Base-by-base conservation (phyloP, 1,140 invertebrate species). In the Gerris buenoi region DNA sequence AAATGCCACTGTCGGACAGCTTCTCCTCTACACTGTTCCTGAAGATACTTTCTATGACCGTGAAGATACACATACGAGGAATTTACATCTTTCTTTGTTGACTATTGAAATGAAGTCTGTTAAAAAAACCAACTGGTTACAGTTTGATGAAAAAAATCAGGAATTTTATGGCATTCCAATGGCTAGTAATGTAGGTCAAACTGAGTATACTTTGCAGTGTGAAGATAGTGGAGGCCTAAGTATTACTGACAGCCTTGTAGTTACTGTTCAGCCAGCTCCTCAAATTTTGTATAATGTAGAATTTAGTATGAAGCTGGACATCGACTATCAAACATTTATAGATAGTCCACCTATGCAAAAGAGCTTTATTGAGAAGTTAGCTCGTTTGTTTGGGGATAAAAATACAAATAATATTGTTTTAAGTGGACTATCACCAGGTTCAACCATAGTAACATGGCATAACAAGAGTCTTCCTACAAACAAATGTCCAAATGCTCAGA, bases 11-110 rank as follows among this genome's bases (percentile, higher is more conserved):
- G 85, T 86, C 60, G 90, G 90, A 57, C 83, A 88, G 74, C 78
- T 93, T 68, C 80, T 93, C 1, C 79, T 91, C 0, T 91, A 82
- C 75, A 86, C 84, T 76, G 89, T 97, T 64, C 88, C 88, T 10
- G 83, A 86, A 70, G 91, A 95, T 73, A 89, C 91, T 0, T 96
- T 95, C 79, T 93, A 88, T 75, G 94, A 96, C 80, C 85, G 84
- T 0, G 88, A 94, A 76, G 90, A 93, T 76, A 87, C 88, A 23
- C 84, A 84, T 67, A 86, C 88, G 0, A 77, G 84, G 29, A 84
- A 85, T 67, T 79, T 95, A 70, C 84, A 85, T 61, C 81, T 95
- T 69, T 84, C 84, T 1, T 78, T 96, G 0, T 81, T 88, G 15
- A 88, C 85, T 28, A 83, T 83, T 59, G 86, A 93, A 68, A 81